A percentile compares a stretch with the other conserved stretches of the same genome.
These are phyloP conservation scores for Limanda limanda DNA, from an alignment of 2,113 vertebrate genomes.

Conservation along the genomic window DNA sequence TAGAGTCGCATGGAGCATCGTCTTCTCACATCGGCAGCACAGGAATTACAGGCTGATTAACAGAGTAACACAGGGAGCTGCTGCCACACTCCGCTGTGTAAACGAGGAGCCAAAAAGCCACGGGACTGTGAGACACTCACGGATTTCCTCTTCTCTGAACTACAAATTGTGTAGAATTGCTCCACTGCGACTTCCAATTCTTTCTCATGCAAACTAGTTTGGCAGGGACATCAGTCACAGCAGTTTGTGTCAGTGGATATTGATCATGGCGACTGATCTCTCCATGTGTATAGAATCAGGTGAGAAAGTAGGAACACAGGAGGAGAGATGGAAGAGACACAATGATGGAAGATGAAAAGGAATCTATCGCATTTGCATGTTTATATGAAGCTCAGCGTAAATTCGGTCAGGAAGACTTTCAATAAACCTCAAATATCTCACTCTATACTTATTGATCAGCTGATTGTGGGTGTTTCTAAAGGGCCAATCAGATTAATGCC, in stretches of 20 bases:
- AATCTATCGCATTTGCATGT: no score
- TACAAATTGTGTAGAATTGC: conserved; percentile 25
- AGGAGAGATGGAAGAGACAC: not conserved
- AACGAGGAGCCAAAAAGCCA: conserved; percentile 44
- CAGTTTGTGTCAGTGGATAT: not conserved
- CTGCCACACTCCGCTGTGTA: conserved; percentile 12
- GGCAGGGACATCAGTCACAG: not conserved
- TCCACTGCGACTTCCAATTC: conserved; percentile 12
- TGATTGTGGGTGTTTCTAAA: no score
- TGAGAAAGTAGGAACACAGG: not conserved
- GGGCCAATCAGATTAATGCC: no score
- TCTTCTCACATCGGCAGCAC: conserved; percentile 59
- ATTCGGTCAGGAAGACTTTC: no score
- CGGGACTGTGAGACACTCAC: not conserved
- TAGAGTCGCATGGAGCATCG: conserved; percentile 59
- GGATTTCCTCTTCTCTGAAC: conserved; percentile 23
- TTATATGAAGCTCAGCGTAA: no score
- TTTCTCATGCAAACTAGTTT: conserved; percentile 15
- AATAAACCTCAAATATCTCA: no score
- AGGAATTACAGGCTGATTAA: conserved; percentile 74
- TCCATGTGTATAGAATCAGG: not conserved
- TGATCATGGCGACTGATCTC: not conserved
- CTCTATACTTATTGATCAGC: no score
- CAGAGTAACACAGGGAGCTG: conserved; percentile 33
- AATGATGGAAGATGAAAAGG: not conserved